phyloP scores from a whole-genome alignment of 2,888 invertebrate species.

The Drosophila crucigera region DNA sequence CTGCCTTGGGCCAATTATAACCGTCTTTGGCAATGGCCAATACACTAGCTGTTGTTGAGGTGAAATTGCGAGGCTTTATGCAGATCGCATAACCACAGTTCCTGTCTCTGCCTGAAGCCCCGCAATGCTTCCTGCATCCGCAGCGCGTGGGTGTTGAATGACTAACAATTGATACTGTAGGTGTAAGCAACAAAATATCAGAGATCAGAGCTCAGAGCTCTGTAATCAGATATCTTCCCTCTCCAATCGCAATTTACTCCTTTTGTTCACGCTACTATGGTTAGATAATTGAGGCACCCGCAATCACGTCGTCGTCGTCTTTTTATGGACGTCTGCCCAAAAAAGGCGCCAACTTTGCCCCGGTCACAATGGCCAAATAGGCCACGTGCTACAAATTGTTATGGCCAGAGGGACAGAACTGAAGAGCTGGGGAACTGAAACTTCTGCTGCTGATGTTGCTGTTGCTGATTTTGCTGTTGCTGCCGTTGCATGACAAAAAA shows the following conservation, averaged over 20 bases:
- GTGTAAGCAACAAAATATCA: conserved; percentile 48
- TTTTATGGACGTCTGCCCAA: conserved; percentile 57
- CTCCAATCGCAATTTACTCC: conserved; percentile 36
- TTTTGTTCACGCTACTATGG: conserved; percentile 41
- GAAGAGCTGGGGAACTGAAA: conserved; percentile 21
- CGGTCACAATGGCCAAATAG: conserved; percentile 68
- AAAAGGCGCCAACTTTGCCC: conserved; percentile 80
- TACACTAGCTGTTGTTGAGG: conserved; percentile 31
- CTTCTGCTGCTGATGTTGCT: conserved; percentile 26
- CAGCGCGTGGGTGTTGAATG: conserved; percentile 67
- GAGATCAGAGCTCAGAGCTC: conserved; percentile 26
- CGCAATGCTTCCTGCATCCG: conserved; percentile 63
- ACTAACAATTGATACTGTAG: conserved; percentile 51
- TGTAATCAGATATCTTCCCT: conserved; percentile 61
- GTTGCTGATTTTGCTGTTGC: conserved; percentile 18
- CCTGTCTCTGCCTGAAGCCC: conserved; percentile 72
- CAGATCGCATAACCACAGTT: conserved; percentile 60
- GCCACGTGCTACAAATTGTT: conserved; percentile 79
- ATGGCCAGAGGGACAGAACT: conserved; percentile 13
- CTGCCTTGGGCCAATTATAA: conserved; percentile 82
- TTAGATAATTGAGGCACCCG: conserved; percentile 68
- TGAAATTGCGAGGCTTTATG: conserved; percentile 66
- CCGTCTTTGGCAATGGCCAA: conserved; percentile 72
- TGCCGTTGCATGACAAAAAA: conserved; percentile 59
- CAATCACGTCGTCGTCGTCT: conserved; percentile 34